phyloP scores from a whole-genome alignment of 2,888 invertebrate species.

The Minunthozetes semirufus region DNA sequence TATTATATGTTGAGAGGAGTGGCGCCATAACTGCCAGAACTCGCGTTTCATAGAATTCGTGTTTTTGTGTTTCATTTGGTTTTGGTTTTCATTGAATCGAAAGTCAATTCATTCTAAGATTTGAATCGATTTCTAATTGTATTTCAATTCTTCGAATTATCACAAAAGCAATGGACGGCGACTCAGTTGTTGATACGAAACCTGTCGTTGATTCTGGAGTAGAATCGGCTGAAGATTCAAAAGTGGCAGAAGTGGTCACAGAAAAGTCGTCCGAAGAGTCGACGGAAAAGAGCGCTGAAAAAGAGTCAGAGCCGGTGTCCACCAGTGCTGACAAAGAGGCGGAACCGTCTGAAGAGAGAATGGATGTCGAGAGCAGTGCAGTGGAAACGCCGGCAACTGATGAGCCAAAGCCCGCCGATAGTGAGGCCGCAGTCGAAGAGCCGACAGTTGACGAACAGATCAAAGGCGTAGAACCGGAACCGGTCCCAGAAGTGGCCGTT shows the following conservation, averaged over 20 bases:
- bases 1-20: no score
- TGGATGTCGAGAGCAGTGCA: not conserved
- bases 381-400: not conserved
- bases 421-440: not conserved
- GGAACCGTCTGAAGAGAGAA: not conserved
- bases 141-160: no score
- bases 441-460: not conserved
- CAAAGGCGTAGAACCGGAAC: conserved; percentile 11
- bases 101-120: no score
- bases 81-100: no score
- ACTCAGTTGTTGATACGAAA: not conserved
- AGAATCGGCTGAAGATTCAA: not conserved
- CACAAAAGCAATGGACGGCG: not conserved
- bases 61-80: no score
- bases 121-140: no score
- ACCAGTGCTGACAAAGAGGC: not conserved
- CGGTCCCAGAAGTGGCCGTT: conserved; percentile 6
- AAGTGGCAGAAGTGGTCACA: not conserved
- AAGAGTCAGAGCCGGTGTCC: no score
- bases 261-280: not conserved
- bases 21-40: no score
- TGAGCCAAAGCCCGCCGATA: not conserved
- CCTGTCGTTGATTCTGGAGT: not conserved
- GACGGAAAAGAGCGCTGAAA: no score
- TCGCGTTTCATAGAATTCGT: no score